Conservation (phyloP, 2,113 vertebrate species). For the Patagioenas fasciata region DNA sequence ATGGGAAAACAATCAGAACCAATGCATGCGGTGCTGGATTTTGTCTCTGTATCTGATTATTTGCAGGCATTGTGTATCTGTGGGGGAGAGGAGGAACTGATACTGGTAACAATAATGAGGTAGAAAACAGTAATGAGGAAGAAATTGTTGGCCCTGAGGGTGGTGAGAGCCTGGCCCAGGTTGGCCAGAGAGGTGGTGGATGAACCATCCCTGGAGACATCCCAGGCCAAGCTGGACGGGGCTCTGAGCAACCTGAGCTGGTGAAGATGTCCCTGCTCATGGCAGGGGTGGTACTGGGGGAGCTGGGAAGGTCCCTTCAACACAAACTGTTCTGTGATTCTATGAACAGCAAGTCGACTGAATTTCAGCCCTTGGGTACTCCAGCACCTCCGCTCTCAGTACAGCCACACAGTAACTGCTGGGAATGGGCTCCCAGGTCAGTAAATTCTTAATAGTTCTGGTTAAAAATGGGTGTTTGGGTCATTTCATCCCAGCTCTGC, state of each 20-base stretch:
- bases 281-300: too few species aligned
- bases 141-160: too few species aligned
- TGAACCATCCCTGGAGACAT: too few species aligned
- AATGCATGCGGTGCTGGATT: accelerated
- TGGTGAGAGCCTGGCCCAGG: too few species aligned
- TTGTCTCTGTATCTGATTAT: not conserved
- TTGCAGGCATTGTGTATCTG: not conserved
- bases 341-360: not conserved
- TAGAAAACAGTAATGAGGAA: too few species aligned
- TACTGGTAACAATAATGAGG: not conserved
- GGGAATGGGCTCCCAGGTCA: not conserved
- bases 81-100: not conserved
- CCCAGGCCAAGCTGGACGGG: too few species aligned
- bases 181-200: too few species aligned
- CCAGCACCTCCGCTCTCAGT: not conserved
- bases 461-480: not conserved
- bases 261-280: too few species aligned
- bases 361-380: not conserved
- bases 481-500: not conserved
- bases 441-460: not conserved
- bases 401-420: not conserved
- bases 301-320: too few species aligned
- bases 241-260: too few species aligned
- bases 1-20: slow-evolving; percentile 2
- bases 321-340: too few species aligned